phyloP scores from a whole-genome alignment of 30 jellyfish, hydroid and myxozoan genomes.

The Calvadosia cruxmelitensis region DNA sequence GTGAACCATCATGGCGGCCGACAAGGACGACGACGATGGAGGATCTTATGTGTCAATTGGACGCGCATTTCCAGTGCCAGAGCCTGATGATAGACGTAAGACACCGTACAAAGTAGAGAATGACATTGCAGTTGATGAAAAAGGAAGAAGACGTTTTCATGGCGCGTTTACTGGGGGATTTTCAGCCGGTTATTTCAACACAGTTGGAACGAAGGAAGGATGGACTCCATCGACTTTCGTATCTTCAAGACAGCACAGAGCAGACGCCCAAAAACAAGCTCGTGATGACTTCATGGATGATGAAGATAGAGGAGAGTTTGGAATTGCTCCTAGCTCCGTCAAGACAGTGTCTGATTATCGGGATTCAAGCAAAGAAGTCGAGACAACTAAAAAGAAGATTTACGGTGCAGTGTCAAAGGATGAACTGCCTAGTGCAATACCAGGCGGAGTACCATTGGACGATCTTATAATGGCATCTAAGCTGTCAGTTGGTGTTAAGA shows the following conservation, averaged over 20 bases:
- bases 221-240: slow-evolving; percentile 88
- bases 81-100: slow-evolving; percentile 36
- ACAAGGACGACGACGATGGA: slow-evolving; percentile 37
- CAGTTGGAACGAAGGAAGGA: slow-evolving; percentile 97
- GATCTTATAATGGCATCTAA: slow-evolving; percentile 57
- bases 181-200: slow-evolving; percentile 95
- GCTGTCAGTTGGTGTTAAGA: slow-evolving; percentile 59
- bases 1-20: not conserved
- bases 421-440: slow-evolving; percentile 69
- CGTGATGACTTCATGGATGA: slow-evolving; percentile 99
- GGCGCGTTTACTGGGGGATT: slow-evolving; percentile 99
- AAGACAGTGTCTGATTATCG: slow-evolving; percentile 33
- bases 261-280: slow-evolving; percentile 9
- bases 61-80: slow-evolving; percentile 68
- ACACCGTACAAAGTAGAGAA: slow-evolving; percentile 54
- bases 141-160: slow-evolving; percentile 95
- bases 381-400: slow-evolving; percentile 28
- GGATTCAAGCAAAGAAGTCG: slow-evolving; percentile 41
- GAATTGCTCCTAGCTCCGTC: slow-evolving; percentile 82
- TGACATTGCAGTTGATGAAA: slow-evolving; percentile 74
- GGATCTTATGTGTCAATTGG: slow-evolving; percentile 66
- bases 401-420: slow-evolving; percentile 68
- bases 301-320: slow-evolving; percentile 87
- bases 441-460: slow-evolving; percentile 74
- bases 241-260: slow-evolving; percentile 68